Conservation (phyloP, 2,113 vertebrate genomes). For the Anser cygnoides region DNA sequence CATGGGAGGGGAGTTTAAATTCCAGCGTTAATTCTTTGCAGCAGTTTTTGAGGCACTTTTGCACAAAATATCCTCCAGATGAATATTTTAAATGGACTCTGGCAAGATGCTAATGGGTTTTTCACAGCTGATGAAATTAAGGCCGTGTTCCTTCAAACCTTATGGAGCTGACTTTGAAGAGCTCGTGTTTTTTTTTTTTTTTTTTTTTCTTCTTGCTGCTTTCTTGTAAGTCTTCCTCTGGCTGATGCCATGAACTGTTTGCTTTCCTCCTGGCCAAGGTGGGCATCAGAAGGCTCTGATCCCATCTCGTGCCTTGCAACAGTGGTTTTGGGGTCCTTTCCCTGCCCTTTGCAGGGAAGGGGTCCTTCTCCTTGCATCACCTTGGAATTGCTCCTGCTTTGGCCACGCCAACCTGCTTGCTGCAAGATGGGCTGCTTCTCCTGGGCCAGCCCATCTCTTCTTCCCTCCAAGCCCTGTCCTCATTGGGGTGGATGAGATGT, state of each 20-base stretch:
- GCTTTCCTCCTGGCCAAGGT: background rate
- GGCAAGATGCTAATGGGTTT: conserved; percentile 16
- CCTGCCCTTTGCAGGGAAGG: background rate
- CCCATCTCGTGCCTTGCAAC: background rate
- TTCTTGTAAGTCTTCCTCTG: background rate
- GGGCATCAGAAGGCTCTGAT: background rate
- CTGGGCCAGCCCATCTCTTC: too few relatives aligned
- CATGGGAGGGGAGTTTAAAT: background rate
- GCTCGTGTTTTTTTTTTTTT: background rate
- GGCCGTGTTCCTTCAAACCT: background rate
- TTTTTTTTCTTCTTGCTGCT: background rate
- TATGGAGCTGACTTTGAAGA: background rate
- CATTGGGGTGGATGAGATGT: too few relatives aligned
- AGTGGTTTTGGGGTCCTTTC: background rate
- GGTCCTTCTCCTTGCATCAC: background rate
- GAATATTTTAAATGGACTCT: conserved; percentile 38
- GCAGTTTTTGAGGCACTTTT: conserved; percentile 10
- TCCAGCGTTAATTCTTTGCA: background rate
- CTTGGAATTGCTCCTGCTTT: too few relatives aligned
- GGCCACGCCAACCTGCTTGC: too few relatives aligned
- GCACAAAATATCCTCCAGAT: conserved; percentile 8
- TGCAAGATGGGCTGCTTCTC: too few relatives aligned
- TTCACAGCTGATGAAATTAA: conserved; percentile 45
- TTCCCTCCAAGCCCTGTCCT: too few relatives aligned
- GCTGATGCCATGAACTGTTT: background rate